Evolutionary conservation across 2,113 vertebrate species (phyloP).

Genomic region (Ceyx cyanopectus): DNA sequence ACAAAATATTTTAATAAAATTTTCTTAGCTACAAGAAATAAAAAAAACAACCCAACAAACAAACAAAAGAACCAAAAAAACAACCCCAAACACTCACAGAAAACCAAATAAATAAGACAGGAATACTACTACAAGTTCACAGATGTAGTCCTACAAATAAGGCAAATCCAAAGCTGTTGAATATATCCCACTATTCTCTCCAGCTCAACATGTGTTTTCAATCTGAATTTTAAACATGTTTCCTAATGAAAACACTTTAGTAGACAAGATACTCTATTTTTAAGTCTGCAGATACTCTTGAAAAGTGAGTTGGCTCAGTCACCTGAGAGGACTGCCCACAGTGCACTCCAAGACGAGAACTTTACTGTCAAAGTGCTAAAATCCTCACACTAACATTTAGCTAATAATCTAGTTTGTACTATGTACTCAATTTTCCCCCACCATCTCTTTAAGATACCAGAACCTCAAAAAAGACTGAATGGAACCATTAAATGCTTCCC

Average conservation of each 20-base stretch:
- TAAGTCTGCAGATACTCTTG: background rate
- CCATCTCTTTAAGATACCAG: background rate
- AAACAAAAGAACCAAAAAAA: background rate
- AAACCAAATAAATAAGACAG: background rate
- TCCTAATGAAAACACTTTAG: background rate
- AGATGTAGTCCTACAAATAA: background rate
- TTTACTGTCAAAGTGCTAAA: background rate
- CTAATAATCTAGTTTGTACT: background rate
- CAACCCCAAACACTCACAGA: background rate
- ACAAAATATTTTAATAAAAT: background rate
- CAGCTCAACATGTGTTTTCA: background rate
- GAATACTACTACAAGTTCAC: background rate
- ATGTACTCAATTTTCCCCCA: rapidly evolving
- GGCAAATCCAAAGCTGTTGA: background rate
- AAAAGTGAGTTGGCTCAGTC: background rate
- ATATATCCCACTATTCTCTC: background rate
- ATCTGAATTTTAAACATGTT: background rate
- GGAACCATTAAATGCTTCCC: background rate
- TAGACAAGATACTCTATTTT: background rate
- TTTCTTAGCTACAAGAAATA: background rate
- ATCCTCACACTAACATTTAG: background rate
- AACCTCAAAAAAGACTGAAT: background rate
- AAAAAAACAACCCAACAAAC: background rate
- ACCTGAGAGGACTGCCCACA: background rate
- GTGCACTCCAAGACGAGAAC: background rate